phyloP scores from a whole-genome alignment of 1,140 invertebrate species.

The Heterodera schachtii region DNA sequence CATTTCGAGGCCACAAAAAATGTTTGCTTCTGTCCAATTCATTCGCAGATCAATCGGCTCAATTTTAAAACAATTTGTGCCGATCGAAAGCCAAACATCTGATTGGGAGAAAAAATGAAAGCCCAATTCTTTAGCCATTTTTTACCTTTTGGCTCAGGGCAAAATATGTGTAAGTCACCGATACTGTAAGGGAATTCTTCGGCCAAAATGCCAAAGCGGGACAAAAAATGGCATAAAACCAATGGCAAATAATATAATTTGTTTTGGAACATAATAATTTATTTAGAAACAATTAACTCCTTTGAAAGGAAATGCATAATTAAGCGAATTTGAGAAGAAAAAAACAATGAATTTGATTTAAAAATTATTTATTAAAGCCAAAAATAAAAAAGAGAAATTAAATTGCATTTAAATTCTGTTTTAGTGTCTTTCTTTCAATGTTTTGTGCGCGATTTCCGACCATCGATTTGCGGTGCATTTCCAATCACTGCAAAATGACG shows the following conservation, averaged over 20 bases:
- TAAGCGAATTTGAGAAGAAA: no score
- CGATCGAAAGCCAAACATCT: slow-evolving; percentile 23
- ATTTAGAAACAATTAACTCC: no score
- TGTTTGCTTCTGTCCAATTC: slow-evolving; percentile 16
- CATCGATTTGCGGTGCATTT: no score
- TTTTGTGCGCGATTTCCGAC: no score
- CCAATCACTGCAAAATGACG: no score
- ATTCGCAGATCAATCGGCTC: not conserved
- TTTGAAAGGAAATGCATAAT: no score
- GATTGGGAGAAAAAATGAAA: not conserved
- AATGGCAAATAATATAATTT: not conserved
- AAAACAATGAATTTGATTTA: no score
- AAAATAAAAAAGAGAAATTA: no score
- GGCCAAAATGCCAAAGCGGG: not conserved
- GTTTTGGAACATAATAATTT: not conserved
- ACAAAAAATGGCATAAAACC: not conserved
- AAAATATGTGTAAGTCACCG: slow-evolving; percentile 27
- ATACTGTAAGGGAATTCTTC: slow-evolving; percentile 30
- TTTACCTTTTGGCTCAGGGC: slow-evolving; percentile 26
- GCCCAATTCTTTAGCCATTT: no score
- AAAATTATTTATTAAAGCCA: no score
- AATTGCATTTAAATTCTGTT: no score
- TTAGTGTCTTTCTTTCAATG: no score
- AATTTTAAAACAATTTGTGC: slow-evolving; percentile 13
- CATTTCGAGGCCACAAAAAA: slow-evolving; percentile 11